phyloP scores from a whole-genome alignment of 1,140 invertebrate genomes.

The Procambarus clarkii region DNA sequence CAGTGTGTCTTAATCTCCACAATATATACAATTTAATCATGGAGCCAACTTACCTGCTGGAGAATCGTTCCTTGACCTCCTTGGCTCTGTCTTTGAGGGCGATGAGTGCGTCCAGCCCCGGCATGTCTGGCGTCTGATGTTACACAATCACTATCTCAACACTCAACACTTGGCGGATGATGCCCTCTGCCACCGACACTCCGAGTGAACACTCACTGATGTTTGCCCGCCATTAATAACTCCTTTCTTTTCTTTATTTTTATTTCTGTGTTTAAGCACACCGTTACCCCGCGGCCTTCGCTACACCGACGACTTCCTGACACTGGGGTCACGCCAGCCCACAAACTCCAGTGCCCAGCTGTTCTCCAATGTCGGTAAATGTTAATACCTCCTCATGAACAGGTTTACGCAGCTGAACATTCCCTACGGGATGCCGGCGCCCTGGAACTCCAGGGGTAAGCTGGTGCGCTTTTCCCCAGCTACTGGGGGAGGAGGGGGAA shows the following conservation, averaged over 20 bases:
- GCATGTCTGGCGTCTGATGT: neutral
- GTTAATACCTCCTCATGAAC: too few species aligned
- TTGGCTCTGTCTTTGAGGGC: constrained; percentile 34
- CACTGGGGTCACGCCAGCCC: too few species aligned
- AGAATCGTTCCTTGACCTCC: constrained; percentile 27
- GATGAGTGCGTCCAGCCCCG: constrained; percentile 39
- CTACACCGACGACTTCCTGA: too few species aligned
- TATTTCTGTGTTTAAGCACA: neutral
- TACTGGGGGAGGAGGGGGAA: neutral
- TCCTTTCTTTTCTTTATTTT: neutral
- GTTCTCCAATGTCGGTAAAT: too few species aligned
- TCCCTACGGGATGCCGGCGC: too few species aligned
- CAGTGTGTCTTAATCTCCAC: too few species aligned
- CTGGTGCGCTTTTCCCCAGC: neutral
- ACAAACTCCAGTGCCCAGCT: too few species aligned
- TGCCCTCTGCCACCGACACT: neutral
- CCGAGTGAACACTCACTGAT: neutral
- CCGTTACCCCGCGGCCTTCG: neutral
- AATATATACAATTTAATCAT: too few species aligned
- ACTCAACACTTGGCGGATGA: neutral
- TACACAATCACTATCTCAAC: neutral
- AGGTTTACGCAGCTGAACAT: too few species aligned
- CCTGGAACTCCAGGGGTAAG: too few species aligned
- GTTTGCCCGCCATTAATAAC: neutral
- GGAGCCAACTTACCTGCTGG: constrained; percentile 25